phyloP scores from a whole-genome alignment of 1,140 invertebrate genomes.

The Wiebesia pumilae region DNA sequence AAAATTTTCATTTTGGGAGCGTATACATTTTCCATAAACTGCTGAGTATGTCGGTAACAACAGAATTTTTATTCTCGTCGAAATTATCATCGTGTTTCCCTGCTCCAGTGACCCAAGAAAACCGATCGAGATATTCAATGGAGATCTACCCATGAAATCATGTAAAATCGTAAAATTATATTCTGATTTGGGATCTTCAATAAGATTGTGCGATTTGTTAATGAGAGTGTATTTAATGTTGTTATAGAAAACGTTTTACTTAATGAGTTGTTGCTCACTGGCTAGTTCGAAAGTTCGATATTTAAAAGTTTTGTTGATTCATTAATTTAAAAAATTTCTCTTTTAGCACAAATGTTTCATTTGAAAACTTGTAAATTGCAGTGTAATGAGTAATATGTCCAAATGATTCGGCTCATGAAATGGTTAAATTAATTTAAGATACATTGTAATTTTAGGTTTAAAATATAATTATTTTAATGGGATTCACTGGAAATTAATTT shows the following conservation, averaged over 20 bases:
- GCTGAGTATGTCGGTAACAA: not conserved
- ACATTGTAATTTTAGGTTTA: constrained; percentile 1
- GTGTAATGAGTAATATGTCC: not conserved
- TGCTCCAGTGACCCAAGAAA: not conserved
- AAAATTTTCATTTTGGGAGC: too few relatives aligned
- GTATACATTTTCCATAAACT: not conserved
- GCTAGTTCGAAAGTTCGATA: not conserved
- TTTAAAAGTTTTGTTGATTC: constrained; percentile 17
- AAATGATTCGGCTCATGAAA: not conserved
- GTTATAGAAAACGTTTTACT: constrained; percentile 18
- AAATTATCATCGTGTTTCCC: not conserved
- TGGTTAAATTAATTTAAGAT: not conserved
- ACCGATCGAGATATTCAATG: not conserved
- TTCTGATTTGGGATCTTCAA: not conserved
- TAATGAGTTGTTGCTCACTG: not conserved
- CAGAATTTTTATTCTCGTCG: not conserved
- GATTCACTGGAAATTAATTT: constrained; percentile 2
- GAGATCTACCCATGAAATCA: not conserved
- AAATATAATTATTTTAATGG: not conserved
- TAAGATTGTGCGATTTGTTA: constrained; percentile 5
- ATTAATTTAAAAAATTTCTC: constrained; percentile 14
- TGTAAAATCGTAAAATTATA: not conserved
- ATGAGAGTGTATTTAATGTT: constrained; percentile 34
- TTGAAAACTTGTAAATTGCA: not conserved
- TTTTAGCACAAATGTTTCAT: not conserved